These are phyloP conservation scores for Alligator mississippiensis DNA, from an alignment of 2,113 vertebrate genomes.

Conservation along the genomic window DNA sequence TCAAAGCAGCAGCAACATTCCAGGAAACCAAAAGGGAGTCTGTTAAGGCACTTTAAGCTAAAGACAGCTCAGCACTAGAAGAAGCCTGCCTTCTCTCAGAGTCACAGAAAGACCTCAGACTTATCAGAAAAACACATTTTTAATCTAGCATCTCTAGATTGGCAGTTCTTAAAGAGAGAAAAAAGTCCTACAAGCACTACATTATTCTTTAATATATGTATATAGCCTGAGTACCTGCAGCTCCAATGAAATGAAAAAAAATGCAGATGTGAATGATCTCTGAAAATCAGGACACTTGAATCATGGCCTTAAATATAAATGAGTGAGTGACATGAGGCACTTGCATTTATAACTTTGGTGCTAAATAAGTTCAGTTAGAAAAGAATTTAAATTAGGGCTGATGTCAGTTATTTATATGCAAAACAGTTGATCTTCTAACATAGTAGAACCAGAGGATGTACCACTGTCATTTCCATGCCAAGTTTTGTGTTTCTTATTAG, in stretches of 20 bases:
- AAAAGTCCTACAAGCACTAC: neutral
- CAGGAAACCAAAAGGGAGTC: neutral
- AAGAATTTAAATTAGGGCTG: neutral
- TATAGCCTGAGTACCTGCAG: neutral
- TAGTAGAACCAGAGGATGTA: neutral
- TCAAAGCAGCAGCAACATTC: neutral
- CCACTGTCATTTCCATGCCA: neutral
- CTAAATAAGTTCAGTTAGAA: neutral
- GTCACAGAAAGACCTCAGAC: neutral
- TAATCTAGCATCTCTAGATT: neutral
- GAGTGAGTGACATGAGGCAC: neutral
- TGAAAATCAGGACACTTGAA: neutral
- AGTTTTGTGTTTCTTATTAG: neutral
- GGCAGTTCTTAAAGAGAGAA: neutral
- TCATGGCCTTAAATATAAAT: neutral
- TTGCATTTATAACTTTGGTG: neutral
- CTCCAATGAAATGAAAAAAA: neutral
- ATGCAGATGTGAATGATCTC: neutral
- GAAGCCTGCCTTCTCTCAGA: neutral
- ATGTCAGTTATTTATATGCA: neutral
- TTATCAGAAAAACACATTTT: fast-evolving
- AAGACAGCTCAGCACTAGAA: neutral
- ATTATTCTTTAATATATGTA: neutral
- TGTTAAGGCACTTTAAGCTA: neutral
- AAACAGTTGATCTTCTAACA: neutral